Conservation (phyloP, 2,888 invertebrate genomes). For the Andrena trimmerana region DNA sequence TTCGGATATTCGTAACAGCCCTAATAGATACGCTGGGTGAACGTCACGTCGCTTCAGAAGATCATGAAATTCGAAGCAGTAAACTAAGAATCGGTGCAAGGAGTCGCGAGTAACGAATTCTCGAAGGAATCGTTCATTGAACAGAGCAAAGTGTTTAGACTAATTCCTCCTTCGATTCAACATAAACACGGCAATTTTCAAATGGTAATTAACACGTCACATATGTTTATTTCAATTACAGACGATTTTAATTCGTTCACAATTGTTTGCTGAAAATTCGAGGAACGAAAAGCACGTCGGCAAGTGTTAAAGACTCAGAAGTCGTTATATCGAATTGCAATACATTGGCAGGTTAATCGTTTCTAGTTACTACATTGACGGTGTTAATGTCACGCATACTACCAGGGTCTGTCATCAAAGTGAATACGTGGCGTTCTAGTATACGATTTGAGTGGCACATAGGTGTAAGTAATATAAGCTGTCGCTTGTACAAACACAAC, state of each 20-base stretch:
- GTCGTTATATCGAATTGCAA: conserved; percentile 25
- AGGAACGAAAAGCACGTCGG: neutral
- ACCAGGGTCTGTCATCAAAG: conserved; percentile 48
- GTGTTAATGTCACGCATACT: conserved; percentile 28
- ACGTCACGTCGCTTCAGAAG: neutral
- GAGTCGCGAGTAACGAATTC: neutral
- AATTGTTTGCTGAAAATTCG: neutral
- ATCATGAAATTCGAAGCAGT: neutral
- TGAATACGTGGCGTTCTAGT: conserved; percentile 32
- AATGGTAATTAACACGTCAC: too few species aligned
- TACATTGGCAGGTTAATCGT: conserved; percentile 36
- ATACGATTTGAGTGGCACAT: conserved; percentile 24
- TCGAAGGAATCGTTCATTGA: too few species aligned
- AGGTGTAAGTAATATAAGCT: conserved; percentile 27
- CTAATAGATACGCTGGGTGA: neutral
- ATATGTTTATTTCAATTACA: neutral
- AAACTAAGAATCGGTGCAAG: conserved; percentile 9
- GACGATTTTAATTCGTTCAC: neutral
- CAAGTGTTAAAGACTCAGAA: neutral
- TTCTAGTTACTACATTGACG: conserved; percentile 29
- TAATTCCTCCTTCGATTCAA: too few species aligned
- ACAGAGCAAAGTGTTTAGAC: too few species aligned
- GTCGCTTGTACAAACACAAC: neutral
- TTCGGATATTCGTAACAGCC: too few species aligned
- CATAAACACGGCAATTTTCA: too few species aligned